Base-by-base conservation (phyloP, 2,113 vertebrate genomes). In the Columba janthina region DNA sequence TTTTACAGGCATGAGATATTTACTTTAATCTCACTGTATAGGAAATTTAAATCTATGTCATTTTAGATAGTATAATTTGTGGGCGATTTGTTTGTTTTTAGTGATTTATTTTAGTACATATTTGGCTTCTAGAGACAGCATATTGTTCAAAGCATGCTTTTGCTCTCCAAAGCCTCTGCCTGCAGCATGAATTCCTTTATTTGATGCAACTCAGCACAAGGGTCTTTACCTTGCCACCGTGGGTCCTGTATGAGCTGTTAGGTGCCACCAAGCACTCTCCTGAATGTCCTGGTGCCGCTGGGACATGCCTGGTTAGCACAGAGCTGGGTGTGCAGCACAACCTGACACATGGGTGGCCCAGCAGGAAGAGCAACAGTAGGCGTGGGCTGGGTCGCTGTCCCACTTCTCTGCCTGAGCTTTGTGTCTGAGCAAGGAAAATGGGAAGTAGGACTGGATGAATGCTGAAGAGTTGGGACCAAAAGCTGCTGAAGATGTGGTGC, bases 371-470 rank as follows among this genome's bases (percentile, higher is more conserved):
- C 10, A 28, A 29, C 78, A 48, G 34, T 16, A 38, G 50, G 11
- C 15, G 46, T 0, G 34, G n/a, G 32, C 40, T 26, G 84, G 29
- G 53, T 88, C 0, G 0, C 61, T 2, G 3, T 71, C 50, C 29
- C 26, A 22, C 64, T 66, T 44, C 10, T 24, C 72, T 66, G 79
- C 62, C 67, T 0, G 0, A 79, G 34, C 71, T 64, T 62, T 69
- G 48, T 72, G 26, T 26, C 26, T 60, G n/a, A 74, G 42, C 34
- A 32, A 32, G 72, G 25, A 81, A 25, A 74, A 42, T 32, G 51
- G 38, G 56, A 87, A 24, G 15, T 5, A 60, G 32, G 20, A 6
- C 20, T 75, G 87, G 42, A 22, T 51, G 67, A 79, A 60, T 11
- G 67, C 71, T 85, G 53, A 70, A 77, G 69, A 77, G 42, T 26